phyloP scores from a whole-genome alignment of 35 echinoderm and acorn worm genomes.

The Chiridota heheva region DNA sequence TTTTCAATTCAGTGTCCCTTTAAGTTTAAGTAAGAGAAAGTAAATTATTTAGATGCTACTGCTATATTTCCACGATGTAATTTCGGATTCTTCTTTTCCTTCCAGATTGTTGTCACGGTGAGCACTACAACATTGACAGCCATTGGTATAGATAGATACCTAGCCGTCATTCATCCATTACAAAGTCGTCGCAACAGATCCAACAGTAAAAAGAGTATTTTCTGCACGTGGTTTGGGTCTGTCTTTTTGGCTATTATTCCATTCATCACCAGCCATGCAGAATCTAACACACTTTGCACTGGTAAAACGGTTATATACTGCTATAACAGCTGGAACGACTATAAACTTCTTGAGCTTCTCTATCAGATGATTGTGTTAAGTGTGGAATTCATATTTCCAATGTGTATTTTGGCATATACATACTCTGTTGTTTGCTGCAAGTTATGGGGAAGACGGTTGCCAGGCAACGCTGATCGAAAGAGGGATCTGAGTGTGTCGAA shows the following conservation, averaged over 20 bases:
- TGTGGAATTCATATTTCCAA: slow-evolving; percentile 49
- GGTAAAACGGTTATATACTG: too few species aligned
- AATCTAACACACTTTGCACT: slow-evolving; percentile 12
- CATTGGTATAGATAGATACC: slow-evolving; percentile 82
- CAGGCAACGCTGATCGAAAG: slow-evolving; percentile 76
- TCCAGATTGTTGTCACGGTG: slow-evolving; percentile 77
- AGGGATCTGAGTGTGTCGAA: slow-evolving; percentile 66
- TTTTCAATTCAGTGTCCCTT: too few species aligned
- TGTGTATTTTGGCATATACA: slow-evolving; percentile 66
- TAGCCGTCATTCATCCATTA: slow-evolving; percentile 70
- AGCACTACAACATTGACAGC: slow-evolving; percentile 76
- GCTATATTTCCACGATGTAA: too few species aligned
- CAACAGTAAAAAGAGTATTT: slow-evolving; percentile 54
- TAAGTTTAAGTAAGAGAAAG: too few species aligned
- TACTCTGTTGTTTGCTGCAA: slow-evolving; percentile 69
- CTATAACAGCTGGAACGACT: too few species aligned
- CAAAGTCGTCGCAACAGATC: slow-evolving; percentile 48
- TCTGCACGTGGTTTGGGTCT: slow-evolving; percentile 62
- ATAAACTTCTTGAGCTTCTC: too few species aligned
- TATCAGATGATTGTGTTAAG: slow-evolving; percentile 65
- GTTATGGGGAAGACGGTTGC: slow-evolving; percentile 76
- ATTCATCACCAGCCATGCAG: slow-evolving; percentile 37
- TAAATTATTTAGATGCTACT: too few species aligned
- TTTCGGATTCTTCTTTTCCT: too few species aligned
- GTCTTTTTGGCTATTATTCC: slow-evolving; percentile 57